A percentile compares a stretch with the other conserved stretches of the same genome.
phyloP scores from a whole-genome alignment of 2,113 vertebrate species.

The Bubo scandiacus region DNA sequence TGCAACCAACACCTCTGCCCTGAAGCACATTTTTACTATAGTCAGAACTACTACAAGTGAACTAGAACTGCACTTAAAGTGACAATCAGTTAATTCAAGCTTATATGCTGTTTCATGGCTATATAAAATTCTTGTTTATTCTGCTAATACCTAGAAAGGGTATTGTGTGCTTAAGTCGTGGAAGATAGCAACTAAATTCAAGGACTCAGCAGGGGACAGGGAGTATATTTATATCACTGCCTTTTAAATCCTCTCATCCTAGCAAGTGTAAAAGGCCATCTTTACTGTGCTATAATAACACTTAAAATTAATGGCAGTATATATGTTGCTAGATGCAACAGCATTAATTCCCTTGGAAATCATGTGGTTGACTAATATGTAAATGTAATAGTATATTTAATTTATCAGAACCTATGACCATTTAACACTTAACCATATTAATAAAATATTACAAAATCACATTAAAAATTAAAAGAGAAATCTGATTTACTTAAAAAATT shows the following conservation, averaged over 20 bases:
- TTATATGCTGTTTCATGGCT: background rate
- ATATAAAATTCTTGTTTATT: background rate
- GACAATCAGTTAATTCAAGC: background rate
- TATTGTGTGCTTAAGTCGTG: background rate
- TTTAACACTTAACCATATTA: background rate
- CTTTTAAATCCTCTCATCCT: background rate
- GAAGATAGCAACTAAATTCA: background rate
- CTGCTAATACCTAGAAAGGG: background rate
- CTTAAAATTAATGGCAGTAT: background rate
- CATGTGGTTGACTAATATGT: background rate
- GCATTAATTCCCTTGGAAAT: background rate
- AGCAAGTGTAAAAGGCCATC: background rate
- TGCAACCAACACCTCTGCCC: background rate
- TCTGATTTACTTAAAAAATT: background rate
- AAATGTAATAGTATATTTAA: background rate
- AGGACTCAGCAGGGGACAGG: background rate
- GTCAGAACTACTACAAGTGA: background rate
- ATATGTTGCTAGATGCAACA: background rate
- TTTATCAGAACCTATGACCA: background rate
- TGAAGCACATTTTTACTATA: background rate
- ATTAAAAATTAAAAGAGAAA: background rate
- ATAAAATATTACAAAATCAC: background rate
- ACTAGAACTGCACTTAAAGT: background rate
- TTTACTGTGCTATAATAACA: background rate
- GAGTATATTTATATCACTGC: background rate